A percentile compares a stretch with the other conserved stretches of the same genome.
phyloP scores from a whole-genome alignment of 2,888 invertebrate species.

The Ophraella communa region DNA sequence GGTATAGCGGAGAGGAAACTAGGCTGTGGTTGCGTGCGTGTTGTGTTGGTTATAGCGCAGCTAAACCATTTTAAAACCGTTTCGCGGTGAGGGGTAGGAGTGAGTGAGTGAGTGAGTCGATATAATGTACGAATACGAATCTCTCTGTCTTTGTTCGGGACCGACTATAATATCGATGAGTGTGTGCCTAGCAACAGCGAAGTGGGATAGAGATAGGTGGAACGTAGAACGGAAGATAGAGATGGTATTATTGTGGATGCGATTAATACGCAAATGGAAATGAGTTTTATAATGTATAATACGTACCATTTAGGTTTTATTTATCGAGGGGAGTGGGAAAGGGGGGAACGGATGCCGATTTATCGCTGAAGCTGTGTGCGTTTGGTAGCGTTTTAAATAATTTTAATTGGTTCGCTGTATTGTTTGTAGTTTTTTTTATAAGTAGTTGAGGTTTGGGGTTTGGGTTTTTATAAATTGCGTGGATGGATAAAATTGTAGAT shows the following conservation, averaged over 20 bases:
- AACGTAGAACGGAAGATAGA: constrained; percentile 23
- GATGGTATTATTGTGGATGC: too few relatives aligned
- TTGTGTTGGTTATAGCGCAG: constrained; percentile 46
- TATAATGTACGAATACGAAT: too few relatives aligned
- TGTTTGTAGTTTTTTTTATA: too few relatives aligned
- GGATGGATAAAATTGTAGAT: too few relatives aligned
- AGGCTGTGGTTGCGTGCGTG: constrained; percentile 43
- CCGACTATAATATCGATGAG: too few relatives aligned
- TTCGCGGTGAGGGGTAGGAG: constrained; percentile 39
- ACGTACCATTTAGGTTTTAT: constrained; percentile 24
- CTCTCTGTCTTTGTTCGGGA: constrained; percentile 43
- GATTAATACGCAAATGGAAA: constrained; percentile 44
- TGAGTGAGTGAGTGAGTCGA: too few relatives aligned
- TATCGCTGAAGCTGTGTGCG: too few relatives aligned
- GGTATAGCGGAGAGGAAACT: constrained; percentile 29
- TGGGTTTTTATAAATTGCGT: too few relatives aligned
- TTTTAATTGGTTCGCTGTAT: constrained; percentile 37
- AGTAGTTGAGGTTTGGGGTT: too few relatives aligned
- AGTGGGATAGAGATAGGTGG: constrained; percentile 48
- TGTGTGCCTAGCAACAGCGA: constrained; percentile 43
- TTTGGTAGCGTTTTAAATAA: constrained; percentile 33
- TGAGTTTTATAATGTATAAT: too few relatives aligned
- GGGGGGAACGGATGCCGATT: constrained; percentile 30
- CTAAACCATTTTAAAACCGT: constrained; percentile 47
- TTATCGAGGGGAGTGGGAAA: too few relatives aligned